These are phyloP conservation scores for Julus scandinavius DNA, from an alignment of 2,888 invertebrate genomes.

Conservation along the genomic window DNA sequence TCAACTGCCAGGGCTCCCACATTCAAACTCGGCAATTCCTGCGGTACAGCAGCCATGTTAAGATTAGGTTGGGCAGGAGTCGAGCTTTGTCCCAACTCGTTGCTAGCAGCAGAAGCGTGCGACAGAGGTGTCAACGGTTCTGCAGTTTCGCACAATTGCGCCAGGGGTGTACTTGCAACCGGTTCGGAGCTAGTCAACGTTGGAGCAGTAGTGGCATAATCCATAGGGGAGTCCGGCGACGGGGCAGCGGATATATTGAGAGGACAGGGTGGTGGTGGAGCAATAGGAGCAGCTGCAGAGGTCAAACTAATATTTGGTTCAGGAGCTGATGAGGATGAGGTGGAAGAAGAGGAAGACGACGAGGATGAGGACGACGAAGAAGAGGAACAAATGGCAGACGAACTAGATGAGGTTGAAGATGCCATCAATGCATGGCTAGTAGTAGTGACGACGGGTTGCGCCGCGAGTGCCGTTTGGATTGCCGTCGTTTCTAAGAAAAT, in stretches of 20 bases:
- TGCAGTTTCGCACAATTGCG: neutral
- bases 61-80: neutral
- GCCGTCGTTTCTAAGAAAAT: neutral
- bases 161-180: neutral
- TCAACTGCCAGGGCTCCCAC: neutral
- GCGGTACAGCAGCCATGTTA: slow-evolving; percentile 15
- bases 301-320: slow-evolving; percentile 1
- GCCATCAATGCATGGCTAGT: slow-evolving; percentile 15
- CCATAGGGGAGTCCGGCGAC: slow-evolving; percentile 54
- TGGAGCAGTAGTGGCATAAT: slow-evolving; percentile 44
- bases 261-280: slow-evolving; percentile 48
- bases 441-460: slow-evolving; percentile 58
- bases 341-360: slow-evolving; percentile 44
- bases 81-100: neutral
- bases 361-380: slow-evolving; percentile 43
- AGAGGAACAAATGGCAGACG: slow-evolving; percentile 32
- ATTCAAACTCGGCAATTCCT: slow-evolving; percentile 1
- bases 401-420: slow-evolving; percentile 45
- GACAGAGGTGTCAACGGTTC: neutral
- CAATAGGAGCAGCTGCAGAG: neutral
- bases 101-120: neutral
- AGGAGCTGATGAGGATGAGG: slow-evolving; percentile 12
- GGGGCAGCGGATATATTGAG: slow-evolving; percentile 3
- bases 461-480: slow-evolving; percentile 19
- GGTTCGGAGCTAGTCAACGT: neutral